Percentiles rank a stretch among this genome's conserved stretches.
Conservation (phyloP, 2,888 invertebrate species). For the Cantharis lateralis region DNA sequence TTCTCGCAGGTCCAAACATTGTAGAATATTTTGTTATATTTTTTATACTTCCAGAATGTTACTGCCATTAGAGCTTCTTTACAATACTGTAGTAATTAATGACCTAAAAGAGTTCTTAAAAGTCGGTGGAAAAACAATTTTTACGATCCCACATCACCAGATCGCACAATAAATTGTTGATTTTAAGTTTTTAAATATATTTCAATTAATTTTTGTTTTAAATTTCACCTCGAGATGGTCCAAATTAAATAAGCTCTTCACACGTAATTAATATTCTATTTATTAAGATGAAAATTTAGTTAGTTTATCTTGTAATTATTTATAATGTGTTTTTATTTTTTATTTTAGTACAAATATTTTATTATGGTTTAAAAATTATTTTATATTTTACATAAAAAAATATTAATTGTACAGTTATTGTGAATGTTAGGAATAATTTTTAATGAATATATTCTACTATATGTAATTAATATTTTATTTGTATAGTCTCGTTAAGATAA, state of each 20-base stretch:
- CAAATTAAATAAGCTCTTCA: background rate
- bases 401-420: constrained; percentile 18
- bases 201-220: background rate
- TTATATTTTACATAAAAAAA: constrained; percentile 19
- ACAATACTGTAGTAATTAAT: background rate
- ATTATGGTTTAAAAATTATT: constrained; percentile 14
- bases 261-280: background rate
- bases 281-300: constrained; percentile 17
- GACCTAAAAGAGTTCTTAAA: background rate
- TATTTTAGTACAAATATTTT: constrained; percentile 28
- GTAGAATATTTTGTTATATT: background rate
- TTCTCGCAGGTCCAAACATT: background rate
- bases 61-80: background rate
- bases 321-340: constrained; percentile 28
- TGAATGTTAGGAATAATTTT: constrained; percentile 16
- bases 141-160: background rate
- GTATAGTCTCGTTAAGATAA: background rate
- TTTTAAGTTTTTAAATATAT: background rate
- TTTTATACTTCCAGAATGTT: background rate
- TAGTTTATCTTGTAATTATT: constrained; percentile 17
- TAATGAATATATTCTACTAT: constrained; percentile 11
- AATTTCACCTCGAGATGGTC: background rate
- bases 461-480: constrained; percentile 3
- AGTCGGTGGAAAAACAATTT: background rate
- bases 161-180: background rate